Percentiles rank a stretch among this genome's conserved stretches.
phyloP scores from a whole-genome alignment of 2,797 vertebrate genomes.

The Emydoidea blandingii region DNA sequence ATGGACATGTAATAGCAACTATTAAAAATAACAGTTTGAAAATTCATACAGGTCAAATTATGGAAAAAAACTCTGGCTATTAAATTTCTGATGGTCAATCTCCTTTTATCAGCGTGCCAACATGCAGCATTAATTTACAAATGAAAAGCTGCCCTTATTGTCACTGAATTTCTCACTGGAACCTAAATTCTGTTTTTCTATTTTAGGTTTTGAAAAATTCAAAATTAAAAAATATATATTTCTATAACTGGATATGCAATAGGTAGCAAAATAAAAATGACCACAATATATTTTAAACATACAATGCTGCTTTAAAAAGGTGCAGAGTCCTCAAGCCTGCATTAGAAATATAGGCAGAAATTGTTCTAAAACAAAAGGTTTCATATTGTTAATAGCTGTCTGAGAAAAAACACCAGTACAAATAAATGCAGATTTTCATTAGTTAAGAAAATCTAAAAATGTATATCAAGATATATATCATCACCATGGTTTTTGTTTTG shows the following conservation, averaged over 20 bases:
- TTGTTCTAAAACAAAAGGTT: conserved; percentile 79
- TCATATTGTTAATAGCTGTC: conserved; percentile 78
- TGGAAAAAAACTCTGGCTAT: conserved; percentile 12
- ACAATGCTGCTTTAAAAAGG: conserved; percentile 69
- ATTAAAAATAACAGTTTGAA: conserved; percentile 48
- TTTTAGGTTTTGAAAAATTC: conserved; percentile 3
- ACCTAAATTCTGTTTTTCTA: conserved; percentile 15
- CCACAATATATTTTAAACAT: conserved; percentile 56
- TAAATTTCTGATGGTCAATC: conserved; percentile 19
- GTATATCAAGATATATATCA: conserved; percentile 72
- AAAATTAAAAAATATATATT: not conserved
- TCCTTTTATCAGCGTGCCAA: not conserved
- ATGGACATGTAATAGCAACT: conserved; percentile 43
- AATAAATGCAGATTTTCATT: conserved; percentile 83
- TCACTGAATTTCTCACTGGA: conserved; percentile 30
- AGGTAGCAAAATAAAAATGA: conserved; percentile 65
- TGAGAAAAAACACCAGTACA: conserved; percentile 75
- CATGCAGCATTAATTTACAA: conserved; percentile 44
- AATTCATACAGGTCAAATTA: conserved; percentile 48
- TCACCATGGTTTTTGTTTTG: conserved; percentile 49
- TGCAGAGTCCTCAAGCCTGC: conserved; percentile 77
- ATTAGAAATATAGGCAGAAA: conserved; percentile 87
- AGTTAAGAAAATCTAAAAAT: conserved; percentile 85
- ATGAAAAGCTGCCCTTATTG: conserved; percentile 51
- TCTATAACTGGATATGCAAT: conserved; percentile 65